phyloP scores from a whole-genome alignment of 2,797 vertebrate species.

The Syngnathus acus region DNA sequence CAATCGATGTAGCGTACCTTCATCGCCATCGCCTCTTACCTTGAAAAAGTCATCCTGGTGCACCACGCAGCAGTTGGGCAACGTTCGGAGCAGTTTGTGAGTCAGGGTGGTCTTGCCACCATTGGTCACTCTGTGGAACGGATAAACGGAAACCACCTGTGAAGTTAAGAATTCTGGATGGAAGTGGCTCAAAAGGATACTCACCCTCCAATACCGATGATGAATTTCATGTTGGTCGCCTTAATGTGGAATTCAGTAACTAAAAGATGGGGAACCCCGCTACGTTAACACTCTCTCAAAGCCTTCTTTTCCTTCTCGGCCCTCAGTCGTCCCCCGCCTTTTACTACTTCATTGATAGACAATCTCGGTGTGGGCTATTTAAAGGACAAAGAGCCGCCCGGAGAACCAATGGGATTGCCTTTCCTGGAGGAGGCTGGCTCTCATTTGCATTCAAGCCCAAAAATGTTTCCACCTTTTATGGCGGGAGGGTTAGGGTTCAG shows the following conservation, averaged over 20 bases:
- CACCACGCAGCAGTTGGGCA: constrained; percentile 92
- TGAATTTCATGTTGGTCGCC: constrained; percentile 75
- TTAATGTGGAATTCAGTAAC: constrained; percentile 60
- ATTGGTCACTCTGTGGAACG: constrained; percentile 81
- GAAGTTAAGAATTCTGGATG: too few species aligned
- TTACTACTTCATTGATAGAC: constrained; percentile 81
- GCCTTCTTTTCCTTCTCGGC: constrained; percentile 36
- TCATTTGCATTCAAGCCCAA: constrained; percentile 11
- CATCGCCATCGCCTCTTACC: constrained; percentile 65
- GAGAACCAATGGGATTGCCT: background rate
- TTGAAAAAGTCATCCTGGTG: constrained; percentile 97
- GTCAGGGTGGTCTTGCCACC: constrained; percentile 94
- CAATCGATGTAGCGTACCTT: background rate
- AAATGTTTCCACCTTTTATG: constrained; percentile 57
- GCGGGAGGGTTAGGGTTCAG: constrained; percentile 2
- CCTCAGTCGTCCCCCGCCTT: constrained; percentile 45
- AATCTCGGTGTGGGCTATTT: constrained; percentile 53
- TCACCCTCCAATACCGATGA: constrained; percentile 89
- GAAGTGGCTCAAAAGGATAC: background rate
- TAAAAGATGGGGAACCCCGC: constrained; percentile 62
- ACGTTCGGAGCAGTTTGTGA: constrained; percentile 70
- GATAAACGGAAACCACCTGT: background rate
- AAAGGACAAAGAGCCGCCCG: constrained; percentile 48
- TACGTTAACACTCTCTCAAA: constrained; percentile 29
- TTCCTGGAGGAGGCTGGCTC: constrained; percentile 22